These are phyloP conservation scores for Pristionchus mayeri DNA, from an alignment of 2,888 invertebrate genomes.

Conservation along the genomic window DNA sequence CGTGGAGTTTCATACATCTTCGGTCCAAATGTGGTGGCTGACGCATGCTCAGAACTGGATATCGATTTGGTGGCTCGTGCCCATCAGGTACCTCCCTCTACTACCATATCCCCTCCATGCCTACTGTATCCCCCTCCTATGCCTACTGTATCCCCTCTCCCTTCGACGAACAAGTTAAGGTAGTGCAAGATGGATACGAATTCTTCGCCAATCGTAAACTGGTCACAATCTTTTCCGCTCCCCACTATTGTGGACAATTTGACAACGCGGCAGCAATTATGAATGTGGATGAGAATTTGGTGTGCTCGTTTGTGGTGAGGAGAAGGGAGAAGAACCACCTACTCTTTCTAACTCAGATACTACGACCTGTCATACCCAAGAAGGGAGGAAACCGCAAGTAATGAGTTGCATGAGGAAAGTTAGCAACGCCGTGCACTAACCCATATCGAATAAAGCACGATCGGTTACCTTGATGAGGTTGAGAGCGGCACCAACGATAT, in stretches of 20 bases:
- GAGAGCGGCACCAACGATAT: constrained; percentile 88
- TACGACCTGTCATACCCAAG: constrained; percentile 41
- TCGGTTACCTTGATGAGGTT: constrained; percentile 79
- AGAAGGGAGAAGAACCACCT: neutral
- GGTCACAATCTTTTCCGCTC: constrained; percentile 66
- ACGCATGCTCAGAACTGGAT: constrained; percentile 56
- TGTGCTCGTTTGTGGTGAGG: constrained; percentile 67
- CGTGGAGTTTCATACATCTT: constrained; percentile 81
- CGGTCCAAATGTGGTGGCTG: constrained; percentile 79
- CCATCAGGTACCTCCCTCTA: constrained; percentile 60
- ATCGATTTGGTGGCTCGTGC: constrained; percentile 70
- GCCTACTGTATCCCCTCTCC: neutral
- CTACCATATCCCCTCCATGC: neutral
- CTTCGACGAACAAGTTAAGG: too few relatives aligned
- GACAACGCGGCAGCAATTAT: constrained; percentile 71
- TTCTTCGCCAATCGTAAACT: constrained; percentile 78
- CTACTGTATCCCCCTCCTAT: neutral
- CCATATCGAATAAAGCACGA: constrained; percentile 43
- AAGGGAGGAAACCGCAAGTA: constrained; percentile 28
- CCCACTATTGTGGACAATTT: constrained; percentile 68
- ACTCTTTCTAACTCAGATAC: constrained; percentile 54
- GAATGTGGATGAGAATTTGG: constrained; percentile 68
- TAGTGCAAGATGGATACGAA: constrained; percentile 81
- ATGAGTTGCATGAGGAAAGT: neutral
- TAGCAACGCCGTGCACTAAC: constrained; percentile 41